These are phyloP conservation scores for Bembecia ichneumoniformis DNA, from an alignment of 2,888 invertebrate species.

Conservation along the genomic window DNA sequence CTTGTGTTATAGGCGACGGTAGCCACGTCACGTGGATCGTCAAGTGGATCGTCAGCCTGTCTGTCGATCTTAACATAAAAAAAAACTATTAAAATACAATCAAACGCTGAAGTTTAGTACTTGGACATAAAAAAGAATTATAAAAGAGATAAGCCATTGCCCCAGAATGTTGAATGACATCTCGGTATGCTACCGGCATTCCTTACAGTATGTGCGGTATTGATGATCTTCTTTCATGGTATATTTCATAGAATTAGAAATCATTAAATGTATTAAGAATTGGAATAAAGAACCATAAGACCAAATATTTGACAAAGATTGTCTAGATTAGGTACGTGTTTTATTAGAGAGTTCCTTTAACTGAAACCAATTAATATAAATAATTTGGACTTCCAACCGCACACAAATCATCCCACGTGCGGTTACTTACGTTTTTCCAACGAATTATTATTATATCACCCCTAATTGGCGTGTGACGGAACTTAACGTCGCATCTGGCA, in stretches of 20 bases:
- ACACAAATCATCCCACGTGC: constrained; percentile 14
- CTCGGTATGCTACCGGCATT: constrained; percentile 11
- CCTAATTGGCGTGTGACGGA: constrained; percentile 11
- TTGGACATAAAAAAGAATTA: neutral
- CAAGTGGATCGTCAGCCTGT: too few species aligned
- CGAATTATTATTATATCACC: constrained; percentile 6
- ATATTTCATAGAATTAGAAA: neutral
- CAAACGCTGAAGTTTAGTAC: neutral
- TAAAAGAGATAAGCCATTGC: neutral
- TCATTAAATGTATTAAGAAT: too few species aligned
- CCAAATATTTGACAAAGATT: too few species aligned
- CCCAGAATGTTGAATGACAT: constrained; percentile 11
- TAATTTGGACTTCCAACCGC: too few species aligned
- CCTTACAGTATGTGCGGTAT: neutral
- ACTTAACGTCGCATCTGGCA: constrained; percentile 17
- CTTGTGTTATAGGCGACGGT: too few species aligned
- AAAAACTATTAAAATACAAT: too few species aligned
- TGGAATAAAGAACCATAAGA: too few species aligned
- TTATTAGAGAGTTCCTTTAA: too few species aligned
- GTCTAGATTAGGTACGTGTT: too few species aligned
- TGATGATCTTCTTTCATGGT: neutral
- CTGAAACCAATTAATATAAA: too few species aligned
- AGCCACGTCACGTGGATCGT: too few species aligned
- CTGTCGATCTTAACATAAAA: too few species aligned
- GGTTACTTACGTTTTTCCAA: constrained; percentile 12